phyloP scores from a whole-genome alignment of 2,797 vertebrate genomes.

The Rhinatrema bivittatum region DNA sequence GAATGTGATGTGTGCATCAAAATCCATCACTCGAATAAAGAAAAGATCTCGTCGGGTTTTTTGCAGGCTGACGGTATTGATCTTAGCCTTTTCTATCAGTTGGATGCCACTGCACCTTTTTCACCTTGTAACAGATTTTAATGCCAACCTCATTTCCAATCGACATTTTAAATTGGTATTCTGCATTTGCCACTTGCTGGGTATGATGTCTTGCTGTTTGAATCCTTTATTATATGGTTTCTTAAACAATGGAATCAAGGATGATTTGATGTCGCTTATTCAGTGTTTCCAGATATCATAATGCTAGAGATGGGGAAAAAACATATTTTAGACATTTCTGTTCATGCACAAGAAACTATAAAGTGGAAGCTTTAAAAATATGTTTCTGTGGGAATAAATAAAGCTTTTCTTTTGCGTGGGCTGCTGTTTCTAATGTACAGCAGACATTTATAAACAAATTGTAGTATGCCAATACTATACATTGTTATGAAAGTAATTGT shows the following conservation, averaged over 20 bases:
- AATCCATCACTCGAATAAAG: constrained; percentile 49
- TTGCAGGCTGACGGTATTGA: constrained; percentile 63
- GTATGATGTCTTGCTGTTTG: constrained; percentile 71
- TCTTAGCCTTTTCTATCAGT: constrained; percentile 65
- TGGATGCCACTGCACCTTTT: constrained; percentile 77
- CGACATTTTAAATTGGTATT: constrained; percentile 73
- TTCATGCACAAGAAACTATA: too few relatives aligned
- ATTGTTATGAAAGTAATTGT: constrained; percentile 9
- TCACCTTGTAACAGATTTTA: constrained; percentile 69
- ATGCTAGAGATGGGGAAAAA: constrained; percentile 25
- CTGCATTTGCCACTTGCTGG: constrained; percentile 71
- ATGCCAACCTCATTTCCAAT: constrained; percentile 68
- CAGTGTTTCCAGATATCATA: constrained; percentile 55
- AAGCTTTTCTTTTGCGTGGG: constrained; percentile 8
- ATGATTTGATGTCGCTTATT: constrained; percentile 61
- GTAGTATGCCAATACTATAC: constrained; percentile 2
- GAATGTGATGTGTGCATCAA: constrained; percentile 41
- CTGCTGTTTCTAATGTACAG: constrained; percentile 1
- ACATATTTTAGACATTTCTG: too few relatives aligned
- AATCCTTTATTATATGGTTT: constrained; percentile 74
- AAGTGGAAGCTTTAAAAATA: constrained; percentile 2
- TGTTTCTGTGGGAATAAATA: constrained; percentile 2
- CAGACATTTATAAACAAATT: constrained; percentile 12
- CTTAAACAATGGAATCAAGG: constrained; percentile 72
- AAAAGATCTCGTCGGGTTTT: constrained; percentile 63